Conservation (phyloP, 1,140 invertebrate species). For the Schlechtendalia chinensis region DNA sequence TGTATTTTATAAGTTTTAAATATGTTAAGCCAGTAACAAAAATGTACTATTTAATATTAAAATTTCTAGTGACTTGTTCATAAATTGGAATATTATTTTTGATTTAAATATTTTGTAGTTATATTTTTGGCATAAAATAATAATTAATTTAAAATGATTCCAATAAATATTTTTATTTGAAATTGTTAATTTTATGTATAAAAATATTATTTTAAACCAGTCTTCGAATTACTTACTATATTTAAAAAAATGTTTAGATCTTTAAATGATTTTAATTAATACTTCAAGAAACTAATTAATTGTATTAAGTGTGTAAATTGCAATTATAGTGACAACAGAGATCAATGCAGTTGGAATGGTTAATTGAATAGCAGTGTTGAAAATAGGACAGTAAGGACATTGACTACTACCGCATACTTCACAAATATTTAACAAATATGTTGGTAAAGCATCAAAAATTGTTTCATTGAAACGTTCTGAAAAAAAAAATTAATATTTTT, state of each 20-base stretch:
- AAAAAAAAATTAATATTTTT: slow-evolving; percentile 55
- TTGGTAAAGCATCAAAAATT: slow-evolving; percentile 84
- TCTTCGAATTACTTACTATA: slow-evolving; percentile 19
- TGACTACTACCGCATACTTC: slow-evolving; percentile 98
- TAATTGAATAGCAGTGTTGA: slow-evolving; percentile 64
- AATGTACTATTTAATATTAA: too few relatives aligned
- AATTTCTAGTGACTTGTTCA: too few relatives aligned
- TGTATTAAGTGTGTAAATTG: background rate
- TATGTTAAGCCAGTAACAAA: too few relatives aligned
- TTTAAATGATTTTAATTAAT: slow-evolving; percentile 5
- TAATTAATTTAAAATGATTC: too few relatives aligned
- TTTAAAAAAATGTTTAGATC: background rate
- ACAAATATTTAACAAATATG: slow-evolving; percentile 90
- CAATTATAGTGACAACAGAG: background rate
- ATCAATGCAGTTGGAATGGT: slow-evolving; percentile 13
- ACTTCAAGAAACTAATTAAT: background rate
- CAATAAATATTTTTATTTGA: background rate
- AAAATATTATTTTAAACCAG: slow-evolving; percentile 26
- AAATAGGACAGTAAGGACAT: slow-evolving; percentile 94
- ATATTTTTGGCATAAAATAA: too few relatives aligned
- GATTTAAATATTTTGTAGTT: too few relatives aligned
- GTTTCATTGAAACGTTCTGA: slow-evolving; percentile 93
- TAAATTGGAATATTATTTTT: too few relatives aligned
- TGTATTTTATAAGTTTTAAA: too few relatives aligned
- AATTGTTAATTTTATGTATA: background rate